Evolutionary conservation across 2,113 vertebrate species (phyloP).

Genomic region (Cranoglanis bouderius): DNA sequence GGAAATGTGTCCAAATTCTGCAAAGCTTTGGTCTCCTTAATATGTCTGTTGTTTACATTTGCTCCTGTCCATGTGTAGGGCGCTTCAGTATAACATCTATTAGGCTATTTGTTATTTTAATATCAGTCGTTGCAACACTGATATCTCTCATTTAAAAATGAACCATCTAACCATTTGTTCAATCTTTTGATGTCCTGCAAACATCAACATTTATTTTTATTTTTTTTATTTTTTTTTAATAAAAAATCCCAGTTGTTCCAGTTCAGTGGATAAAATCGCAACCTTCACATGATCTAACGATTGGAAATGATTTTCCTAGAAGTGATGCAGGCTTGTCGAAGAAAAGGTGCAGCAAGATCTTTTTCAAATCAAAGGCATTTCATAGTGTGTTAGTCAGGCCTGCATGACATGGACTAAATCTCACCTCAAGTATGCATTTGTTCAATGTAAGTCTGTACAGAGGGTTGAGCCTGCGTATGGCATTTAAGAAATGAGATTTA

Average conservation of each 20-base stretch:
- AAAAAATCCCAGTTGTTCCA: neutral
- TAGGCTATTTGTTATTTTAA: neutral
- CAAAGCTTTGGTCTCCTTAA: neutral
- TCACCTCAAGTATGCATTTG: neutral
- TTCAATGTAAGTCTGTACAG: neutral
- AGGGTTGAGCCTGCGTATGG: neutral
- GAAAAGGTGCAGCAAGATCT: neutral
- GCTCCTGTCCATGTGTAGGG: neutral
- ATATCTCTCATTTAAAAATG: neutral
- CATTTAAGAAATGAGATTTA: neutral
- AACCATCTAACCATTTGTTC: neutral
- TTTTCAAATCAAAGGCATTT: neutral
- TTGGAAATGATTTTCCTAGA: neutral
- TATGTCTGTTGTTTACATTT: neutral
- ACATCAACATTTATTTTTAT: no score
- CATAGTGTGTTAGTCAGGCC: neutral
- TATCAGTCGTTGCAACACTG: neutral
- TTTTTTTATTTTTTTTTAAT: no score
- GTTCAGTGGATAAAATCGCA: neutral
- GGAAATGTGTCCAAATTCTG: neutral
- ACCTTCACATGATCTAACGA: neutral
- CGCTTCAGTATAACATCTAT: neutral
- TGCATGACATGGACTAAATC: neutral
- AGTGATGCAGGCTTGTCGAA: neutral
- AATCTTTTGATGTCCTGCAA: neutral